Percentiles rank a stretch among this genome's conserved stretches.
Conservation (phyloP, 2,113 vertebrate species). For the Xenus cinereus region DNA sequence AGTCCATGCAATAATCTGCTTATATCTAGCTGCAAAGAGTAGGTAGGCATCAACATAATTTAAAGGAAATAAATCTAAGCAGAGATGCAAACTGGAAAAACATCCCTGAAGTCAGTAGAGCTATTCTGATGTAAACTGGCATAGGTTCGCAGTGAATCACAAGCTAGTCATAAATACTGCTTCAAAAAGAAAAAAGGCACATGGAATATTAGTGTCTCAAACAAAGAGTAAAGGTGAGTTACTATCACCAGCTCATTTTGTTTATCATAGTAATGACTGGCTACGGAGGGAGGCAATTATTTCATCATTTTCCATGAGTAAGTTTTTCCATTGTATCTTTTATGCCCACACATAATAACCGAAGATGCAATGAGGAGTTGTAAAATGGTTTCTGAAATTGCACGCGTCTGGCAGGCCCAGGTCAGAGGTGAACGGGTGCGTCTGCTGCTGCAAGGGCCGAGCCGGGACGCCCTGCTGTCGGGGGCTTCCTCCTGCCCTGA, state of each 20-base stretch:
- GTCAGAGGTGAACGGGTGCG: neutral
- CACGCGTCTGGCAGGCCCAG: neutral
- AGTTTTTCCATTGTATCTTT: constrained; percentile 27
- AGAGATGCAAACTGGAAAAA: neutral
- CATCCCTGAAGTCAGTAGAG: neutral
- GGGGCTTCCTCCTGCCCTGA: neutral
- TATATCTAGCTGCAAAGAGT: neutral
- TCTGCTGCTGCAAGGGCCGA: neutral
- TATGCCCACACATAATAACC: neutral
- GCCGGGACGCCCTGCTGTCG: rapidly evolving
- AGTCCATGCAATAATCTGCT: neutral
- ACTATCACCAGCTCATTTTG: constrained; percentile 4
- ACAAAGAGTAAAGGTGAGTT: constrained; percentile 35
- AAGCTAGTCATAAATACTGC: neutral
- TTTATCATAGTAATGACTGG: constrained; percentile 13
- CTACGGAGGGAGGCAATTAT: neutral
- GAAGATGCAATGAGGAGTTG: neutral
- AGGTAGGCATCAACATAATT: neutral
- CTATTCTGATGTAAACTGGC: neutral
- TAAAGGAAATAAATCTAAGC: neutral
- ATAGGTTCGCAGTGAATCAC: neutral
- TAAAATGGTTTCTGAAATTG: neutral
- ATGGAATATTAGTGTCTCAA: neutral
- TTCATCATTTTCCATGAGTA: constrained; percentile 2
- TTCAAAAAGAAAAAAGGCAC: neutral